These are phyloP conservation scores for Clarias magur DNA, from an alignment of 2,113 vertebrate genomes.

Conservation along the genomic window DNA sequence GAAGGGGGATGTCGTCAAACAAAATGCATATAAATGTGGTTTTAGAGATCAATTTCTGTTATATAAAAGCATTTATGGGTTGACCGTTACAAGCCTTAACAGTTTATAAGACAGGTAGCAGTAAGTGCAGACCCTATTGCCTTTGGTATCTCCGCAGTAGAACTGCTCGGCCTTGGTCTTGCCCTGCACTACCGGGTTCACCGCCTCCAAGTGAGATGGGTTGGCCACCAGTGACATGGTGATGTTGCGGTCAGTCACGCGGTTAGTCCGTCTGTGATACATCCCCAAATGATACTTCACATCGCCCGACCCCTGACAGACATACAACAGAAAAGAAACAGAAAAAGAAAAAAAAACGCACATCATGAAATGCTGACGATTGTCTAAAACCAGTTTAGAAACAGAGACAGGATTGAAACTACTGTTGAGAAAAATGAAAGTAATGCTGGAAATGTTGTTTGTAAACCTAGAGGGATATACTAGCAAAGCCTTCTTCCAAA, in stretches of 20 bases:
- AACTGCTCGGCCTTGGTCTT: constrained; percentile 98
- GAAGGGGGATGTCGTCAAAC: not conserved
- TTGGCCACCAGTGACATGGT: constrained; percentile 94
- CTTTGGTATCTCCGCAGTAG: constrained; percentile 92
- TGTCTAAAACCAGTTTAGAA: not conserved
- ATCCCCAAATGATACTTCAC: constrained; percentile 98
- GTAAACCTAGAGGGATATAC: too few species aligned
- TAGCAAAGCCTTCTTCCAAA: too few species aligned
- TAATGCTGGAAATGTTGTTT: too few species aligned
- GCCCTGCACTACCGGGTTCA: constrained; percentile 93
- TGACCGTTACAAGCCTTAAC: not conserved
- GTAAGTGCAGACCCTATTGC: constrained; percentile 66
- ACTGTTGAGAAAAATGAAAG: too few species aligned
- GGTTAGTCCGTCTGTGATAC: constrained; percentile 95
- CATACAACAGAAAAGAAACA: not conserved
- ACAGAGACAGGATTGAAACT: too few species aligned
- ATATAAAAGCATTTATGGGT: not conserved
- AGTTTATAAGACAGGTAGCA: not conserved
- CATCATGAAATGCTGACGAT: not conserved
- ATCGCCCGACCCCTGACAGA: constrained; percentile 87
- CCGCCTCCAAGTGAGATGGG: constrained; percentile 94
- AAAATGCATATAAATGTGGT: not conserved
- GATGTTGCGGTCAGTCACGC: constrained; percentile 91
- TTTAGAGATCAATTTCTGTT: not conserved
- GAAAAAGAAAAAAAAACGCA: not conserved